Base-by-base conservation (phyloP, 1,140 invertebrate genomes). In the Paralvinella palmiformis region DNA sequence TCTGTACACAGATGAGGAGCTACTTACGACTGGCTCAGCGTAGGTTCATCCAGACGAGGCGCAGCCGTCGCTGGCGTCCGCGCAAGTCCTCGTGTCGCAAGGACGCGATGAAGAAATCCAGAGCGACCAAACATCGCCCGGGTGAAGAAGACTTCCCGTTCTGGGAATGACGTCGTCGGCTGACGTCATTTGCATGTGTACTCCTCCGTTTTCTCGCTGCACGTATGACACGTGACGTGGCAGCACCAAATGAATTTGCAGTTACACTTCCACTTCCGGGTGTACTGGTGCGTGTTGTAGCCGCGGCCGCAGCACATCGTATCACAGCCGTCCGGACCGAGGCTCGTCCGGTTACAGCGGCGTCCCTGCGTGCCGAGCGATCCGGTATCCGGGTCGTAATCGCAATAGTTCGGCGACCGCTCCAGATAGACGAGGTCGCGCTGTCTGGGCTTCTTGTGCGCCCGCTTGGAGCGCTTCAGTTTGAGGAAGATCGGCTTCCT, bases 381-480 rank as follows among this genome's bases (percentile, higher is more conserved):
- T 33, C 77, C 76, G 3, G 69, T 73, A n/a, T 48, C 57, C 13
- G 86, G 72, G 79, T 96, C 89, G 22, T 71, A 85, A 77, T 96
- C 92, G 78, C 95, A 98, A 79, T 96, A 98, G 75, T 94, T 92
- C 1, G 94, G 94, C 37, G 93, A 96, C 50, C 86, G 82, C 74
- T 95, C 88, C 69, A 97, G 81, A 82, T 86, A 96, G 15, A 96
- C 91, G 68, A 98, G 83, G 75, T 96, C 92, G 63, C 92, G 67
- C 32, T 73, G 63, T 37, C 75, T 57, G 0, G 78, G 78, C 67
- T 76, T 77, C 60, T 72, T 67, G 59, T 77, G 71, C 13, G 69
- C 68, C 33, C 69, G 62, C 70, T 77, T 73, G 87, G 87, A 82
- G 91, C 95, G 69, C 90, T 88, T 79, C 81, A 80, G 74, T 48